Evolutionary conservation across 1,140 invertebrate species (phyloP), one percentile per base, ranked within the genome.

Genomic region (Probaryconus sp.): DNA sequence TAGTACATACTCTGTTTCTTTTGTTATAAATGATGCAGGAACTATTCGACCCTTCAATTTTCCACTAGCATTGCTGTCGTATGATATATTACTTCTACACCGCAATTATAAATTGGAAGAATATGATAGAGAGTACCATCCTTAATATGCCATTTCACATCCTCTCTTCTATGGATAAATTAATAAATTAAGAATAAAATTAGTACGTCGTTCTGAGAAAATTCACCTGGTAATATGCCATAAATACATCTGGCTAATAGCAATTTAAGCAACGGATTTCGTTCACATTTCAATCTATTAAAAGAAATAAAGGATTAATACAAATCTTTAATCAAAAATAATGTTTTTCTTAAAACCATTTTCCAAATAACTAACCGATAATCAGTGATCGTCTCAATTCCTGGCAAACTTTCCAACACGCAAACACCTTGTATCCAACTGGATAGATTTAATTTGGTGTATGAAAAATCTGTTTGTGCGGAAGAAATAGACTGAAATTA

Each of bases 381-480:
- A 86, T 98, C 96, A 26, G 93, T 93, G 17, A 99, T 88, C 1
- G 96, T 96, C 81, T 99, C 98, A 60, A 99, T 93, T 3, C 98
- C 98, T 4, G 94, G 94, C 51, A 96, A 88, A 85, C 93, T 95
- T 81, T 96, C 94, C 7, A 96, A 81, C 2, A 99, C 95, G 16
- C 97, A 90, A 2, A 98, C 93, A 90, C 90, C 64, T 90, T 90
- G 72, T 90, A 90, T 45, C 96, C 94, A 79, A 99, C 96, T 5
- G 98, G 98, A 89, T 98, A 99, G 68, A 99, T 99, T 83, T 93
- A 96, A 80, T 98, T 94, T 5, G 92, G 89, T 5, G 93, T 97
- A 84, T 99, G 97, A 88, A 99, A 99, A 43, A 94, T 92, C 14
- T 99, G 89, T 83, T 99, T 98, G 85, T 99, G 96, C 1, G 97